Percentiles rank a stretch among this genome's conserved stretches.
Evolutionary conservation across 2,888 invertebrate genomes (phyloP).

Genomic region (Ormia ochracea): DNA sequence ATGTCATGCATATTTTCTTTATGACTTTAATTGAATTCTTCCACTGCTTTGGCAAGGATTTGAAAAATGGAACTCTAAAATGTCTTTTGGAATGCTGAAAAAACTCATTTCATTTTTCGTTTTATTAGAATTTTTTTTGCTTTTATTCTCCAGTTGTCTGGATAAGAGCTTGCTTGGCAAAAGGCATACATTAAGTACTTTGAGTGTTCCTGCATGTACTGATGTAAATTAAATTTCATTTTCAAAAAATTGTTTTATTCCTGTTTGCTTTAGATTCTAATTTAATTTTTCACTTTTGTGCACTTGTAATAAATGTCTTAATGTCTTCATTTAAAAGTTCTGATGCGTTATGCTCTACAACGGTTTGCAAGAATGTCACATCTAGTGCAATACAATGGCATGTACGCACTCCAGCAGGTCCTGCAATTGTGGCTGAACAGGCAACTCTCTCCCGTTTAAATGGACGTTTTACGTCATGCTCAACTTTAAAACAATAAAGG

Average conservation of each 20-base stretch:
- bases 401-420: not conserved
- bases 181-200: not conserved
- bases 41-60: too few relatives aligned
- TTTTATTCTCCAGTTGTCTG: constrained; percentile 39
- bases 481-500: too few relatives aligned
- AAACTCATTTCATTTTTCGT: not conserved
- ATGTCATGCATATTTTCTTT: too few relatives aligned
- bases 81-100: not conserved
- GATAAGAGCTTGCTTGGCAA: constrained; percentile 8
- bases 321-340: constrained; percentile 55
- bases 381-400: not conserved
- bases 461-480: too few relatives aligned
- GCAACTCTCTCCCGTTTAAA: too few relatives aligned
- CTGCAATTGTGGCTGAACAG: not conserved
- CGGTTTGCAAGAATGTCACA: not conserved
- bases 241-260: not conserved
- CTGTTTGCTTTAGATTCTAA: constrained; percentile 43
- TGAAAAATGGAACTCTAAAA: not conserved
- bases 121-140: not conserved
- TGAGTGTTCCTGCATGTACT: constrained; percentile 1
- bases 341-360: constrained; percentile 19
- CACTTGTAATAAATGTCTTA: constrained; percentile 58
- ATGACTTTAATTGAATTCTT: too few relatives aligned
- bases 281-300: constrained; percentile 58
- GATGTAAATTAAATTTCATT: constrained; percentile 37